Base-by-base conservation (phyloP, 2,888 invertebrate species). In the Tachina fera region DNA sequence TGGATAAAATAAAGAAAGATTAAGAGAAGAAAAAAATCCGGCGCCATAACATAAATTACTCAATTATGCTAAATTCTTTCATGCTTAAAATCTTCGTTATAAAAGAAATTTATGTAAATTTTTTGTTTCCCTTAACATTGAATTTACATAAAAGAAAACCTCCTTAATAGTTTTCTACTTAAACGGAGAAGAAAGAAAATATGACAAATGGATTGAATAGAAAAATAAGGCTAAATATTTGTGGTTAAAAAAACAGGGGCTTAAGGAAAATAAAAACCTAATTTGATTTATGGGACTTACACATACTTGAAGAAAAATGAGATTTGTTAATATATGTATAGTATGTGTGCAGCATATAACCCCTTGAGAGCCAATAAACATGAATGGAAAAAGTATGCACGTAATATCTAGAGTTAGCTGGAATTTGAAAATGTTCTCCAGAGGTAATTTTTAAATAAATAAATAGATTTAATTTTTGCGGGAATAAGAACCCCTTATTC, bases 91-190 rank as follows among this genome's bases (percentile, higher is more conserved):
- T 80, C 84, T 72, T 70, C 39, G 58, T 53, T 76, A 77, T 67
- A 84, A 80, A 76, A 77, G 76, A 83, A 77, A 77, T 77, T 71
- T 77, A 83, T 83, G 83, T 60, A 77, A 83, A 83, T 77, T 71
- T 71, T 49, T 61, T 49, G 0, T 6, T 31, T 6, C 58, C 16
- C 82, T 71, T 71, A 68, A 75, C 39, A 79, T 72, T 71, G 56
- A 51, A 72, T 79, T 79, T 41, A 19, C 70, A 63, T 56, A 79
- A 47, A 45, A 67, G 11, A 43, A 65, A 45, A 19, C 6, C 9
- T 22, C 14, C 47, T 68, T 77, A 22, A 56, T 1, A 61, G 31
- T 74, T 74, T 74, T 51, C 6, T 31, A 8, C 61, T 22, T 41
- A 61, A 74, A 74, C 14, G 19, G 9, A 19, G 31, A 65, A 63